phyloP scores from a whole-genome alignment of 2,797 vertebrate genomes.

The Anolis apletophallus region DNA sequence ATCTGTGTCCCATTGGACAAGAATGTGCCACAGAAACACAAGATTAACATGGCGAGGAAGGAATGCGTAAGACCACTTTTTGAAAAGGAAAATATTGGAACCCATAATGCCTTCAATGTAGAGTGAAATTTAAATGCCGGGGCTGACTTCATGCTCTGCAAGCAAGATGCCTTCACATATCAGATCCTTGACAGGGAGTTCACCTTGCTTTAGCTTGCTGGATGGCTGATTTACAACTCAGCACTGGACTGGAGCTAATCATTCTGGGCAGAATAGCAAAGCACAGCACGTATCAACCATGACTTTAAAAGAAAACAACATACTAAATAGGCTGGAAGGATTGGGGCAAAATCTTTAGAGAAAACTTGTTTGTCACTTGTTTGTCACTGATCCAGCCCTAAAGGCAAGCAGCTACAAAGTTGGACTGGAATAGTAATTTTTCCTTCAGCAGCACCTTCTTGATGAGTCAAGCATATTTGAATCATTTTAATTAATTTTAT shows the following conservation, averaged over 20 bases:
- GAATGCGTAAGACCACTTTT: neutral
- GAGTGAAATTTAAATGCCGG: slow-evolving; percentile 29
- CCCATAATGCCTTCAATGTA: neutral
- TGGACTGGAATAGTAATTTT: slow-evolving; percentile 46
- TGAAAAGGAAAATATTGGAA: neutral
- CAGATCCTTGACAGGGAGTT: slow-evolving; percentile 31
- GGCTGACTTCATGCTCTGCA: neutral
- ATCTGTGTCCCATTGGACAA: neutral
- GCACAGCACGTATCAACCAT: neutral
- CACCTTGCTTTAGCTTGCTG: slow-evolving; percentile 34
- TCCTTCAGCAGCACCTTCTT: slow-evolving; percentile 35
- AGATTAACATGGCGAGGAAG: neutral
- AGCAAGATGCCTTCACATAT: slow-evolving; percentile 39
- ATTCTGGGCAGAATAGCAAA: slow-evolving; percentile 29
- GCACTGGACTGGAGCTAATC: slow-evolving; percentile 35
- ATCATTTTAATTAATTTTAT: slow-evolving; percentile 63
- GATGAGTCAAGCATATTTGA: slow-evolving; percentile 43
- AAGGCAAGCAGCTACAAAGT: slow-evolving; percentile 31
- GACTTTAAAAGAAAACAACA: slow-evolving; percentile 28
- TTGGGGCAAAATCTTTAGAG: slow-evolving; percentile 1
- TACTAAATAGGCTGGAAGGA: slow-evolving; percentile 29
- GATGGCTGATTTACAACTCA: slow-evolving; percentile 11
- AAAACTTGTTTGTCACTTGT: neutral
- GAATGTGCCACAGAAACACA: neutral
- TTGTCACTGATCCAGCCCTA: slow-evolving; percentile 45